Base-by-base conservation (phyloP, 2,113 vertebrate species). In the Scolopax mira region DNA sequence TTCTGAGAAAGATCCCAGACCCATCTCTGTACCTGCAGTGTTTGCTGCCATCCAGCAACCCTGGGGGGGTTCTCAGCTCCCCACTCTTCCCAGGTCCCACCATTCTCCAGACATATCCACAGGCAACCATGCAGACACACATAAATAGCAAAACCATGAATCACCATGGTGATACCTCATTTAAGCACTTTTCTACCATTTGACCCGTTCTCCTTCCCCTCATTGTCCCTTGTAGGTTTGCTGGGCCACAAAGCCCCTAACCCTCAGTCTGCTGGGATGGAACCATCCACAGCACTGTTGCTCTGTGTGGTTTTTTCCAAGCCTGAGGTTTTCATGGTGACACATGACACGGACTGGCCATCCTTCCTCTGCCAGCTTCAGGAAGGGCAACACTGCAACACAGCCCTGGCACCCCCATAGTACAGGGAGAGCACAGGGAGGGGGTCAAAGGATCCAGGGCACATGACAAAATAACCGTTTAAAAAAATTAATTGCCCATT, bases 391-490 rank as follows among this genome's bases (percentile, higher is more conserved):
- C 27, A 11, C 35, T 2, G 0, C 22, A 6, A 7, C 3, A 3
- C 37, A 19, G 6, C 18, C 64, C 51, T 66, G 39, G 73, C 54
- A 54, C 1, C n/a, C n/a, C 10, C 21, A 9, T 0, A 48, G 42
- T 1, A 1, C 0, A 0, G 33, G 54, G 42, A 71, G 5, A 11
- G 11, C 70, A 18, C 12, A 11, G 16, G 9, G 28, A 57, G 8
- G 23, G n/a, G 21, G 2, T 2, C 35, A 19, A 64, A 39, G 28
- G 17, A 18, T 54, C 3, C 17, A 30, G 25, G 4, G 18, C 4
- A 4, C 0, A 7, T 24, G 3, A n/a, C 30, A 85, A 13, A 55
- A 5, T 1, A 21, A 31, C 4, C 2, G 2, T 1, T 1, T 18
- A 18, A 23, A 60, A 55, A 8, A 58, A 60, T 16, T 7, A 73